These are phyloP conservation scores for Neostethus bicornis DNA, from an alignment of 2,797 vertebrate species.

Conservation along the genomic window DNA sequence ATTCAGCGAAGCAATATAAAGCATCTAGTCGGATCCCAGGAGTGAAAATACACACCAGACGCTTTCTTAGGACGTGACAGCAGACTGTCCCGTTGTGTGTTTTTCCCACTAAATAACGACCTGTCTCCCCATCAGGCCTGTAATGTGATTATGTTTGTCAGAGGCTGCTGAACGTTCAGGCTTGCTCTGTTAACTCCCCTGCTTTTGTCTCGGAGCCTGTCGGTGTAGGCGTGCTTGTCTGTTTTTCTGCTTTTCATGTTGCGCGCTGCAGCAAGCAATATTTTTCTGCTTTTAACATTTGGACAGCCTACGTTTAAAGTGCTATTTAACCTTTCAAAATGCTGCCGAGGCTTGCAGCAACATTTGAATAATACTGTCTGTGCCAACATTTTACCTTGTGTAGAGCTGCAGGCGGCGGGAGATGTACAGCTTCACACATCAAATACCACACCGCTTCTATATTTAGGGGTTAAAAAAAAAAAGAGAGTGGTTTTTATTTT, in stretches of 20 bases:
- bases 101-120: no score
- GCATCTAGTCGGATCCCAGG: no score
- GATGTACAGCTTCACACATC: constrained; percentile 48
- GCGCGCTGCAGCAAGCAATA: constrained; percentile 33
- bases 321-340: constrained; percentile 72
- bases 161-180: constrained; percentile 16
- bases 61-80: no score
- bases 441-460: constrained; percentile 48
- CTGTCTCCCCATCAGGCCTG: neutral
- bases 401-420: constrained; percentile 35
- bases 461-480: constrained; percentile 67
- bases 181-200: constrained; percentile 7
- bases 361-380: constrained; percentile 63
- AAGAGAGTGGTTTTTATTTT: constrained; percentile 68
- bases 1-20: no score
- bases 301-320: constrained; percentile 64
- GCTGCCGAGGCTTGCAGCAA: constrained; percentile 48
- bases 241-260: constrained; percentile 48
- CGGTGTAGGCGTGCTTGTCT: constrained; percentile 44
- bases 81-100: no score
- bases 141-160: neutral
- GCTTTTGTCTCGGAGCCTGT: constrained; percentile 22
- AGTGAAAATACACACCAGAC: no score
- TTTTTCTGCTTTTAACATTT: constrained; percentile 66
- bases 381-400: constrained; percentile 51